Base-by-base conservation (phyloP, 2,113 vertebrate genomes). In the Arothron firmamentum region DNA sequence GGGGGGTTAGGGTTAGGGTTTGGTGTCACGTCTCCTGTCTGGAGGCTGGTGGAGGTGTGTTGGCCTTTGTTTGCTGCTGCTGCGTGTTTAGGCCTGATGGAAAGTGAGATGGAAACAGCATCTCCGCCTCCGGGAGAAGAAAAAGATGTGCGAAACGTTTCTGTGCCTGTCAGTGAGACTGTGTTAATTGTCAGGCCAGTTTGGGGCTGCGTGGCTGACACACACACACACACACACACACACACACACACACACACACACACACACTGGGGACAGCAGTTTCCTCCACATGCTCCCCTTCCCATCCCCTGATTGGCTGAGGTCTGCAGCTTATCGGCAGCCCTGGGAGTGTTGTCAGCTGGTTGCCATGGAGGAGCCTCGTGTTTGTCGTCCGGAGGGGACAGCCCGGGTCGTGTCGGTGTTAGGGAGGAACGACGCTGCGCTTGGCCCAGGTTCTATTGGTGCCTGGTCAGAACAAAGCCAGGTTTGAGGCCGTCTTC, bases 41-140 rank as follows among this genome's bases (percentile, higher is more conserved):
- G 52, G 31, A 57, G 38, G 64, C 31, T 17, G 60, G 77, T 61
- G 18, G 3, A 75, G 63, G 69, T 68, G 66, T 85, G 72, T 46
- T 28, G 3, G 14, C 34, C 54, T 47, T 45, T 6, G 4, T 48
- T 55, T 1, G 15, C 51, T 47, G 68, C 72, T 1, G 17, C 50
- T 45, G 66, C 74, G 28, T 59, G 77, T 85, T 63, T 23, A 9
- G 50, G 71, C 52, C 55, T 48, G 61, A 46, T 18, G 20, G 23
- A 62, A 48, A 4, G 5, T 10, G 16, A 34, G 59, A 12, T 23
- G 53, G 28, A 49, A 60, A 9, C 31, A 46, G 19, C 13, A 52
- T 1, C 15, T 6, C 1, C 20, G 41, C 21, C 25, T 55, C 19
- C 6, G 17, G 3, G 50, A 53, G 42, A 15, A 15, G 16, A 25